Evolutionary conservation across 2,797 vertebrate species (phyloP), one percentile per base, ranked within the genome.

Genomic region (Leucoraja ocellata): DNA sequence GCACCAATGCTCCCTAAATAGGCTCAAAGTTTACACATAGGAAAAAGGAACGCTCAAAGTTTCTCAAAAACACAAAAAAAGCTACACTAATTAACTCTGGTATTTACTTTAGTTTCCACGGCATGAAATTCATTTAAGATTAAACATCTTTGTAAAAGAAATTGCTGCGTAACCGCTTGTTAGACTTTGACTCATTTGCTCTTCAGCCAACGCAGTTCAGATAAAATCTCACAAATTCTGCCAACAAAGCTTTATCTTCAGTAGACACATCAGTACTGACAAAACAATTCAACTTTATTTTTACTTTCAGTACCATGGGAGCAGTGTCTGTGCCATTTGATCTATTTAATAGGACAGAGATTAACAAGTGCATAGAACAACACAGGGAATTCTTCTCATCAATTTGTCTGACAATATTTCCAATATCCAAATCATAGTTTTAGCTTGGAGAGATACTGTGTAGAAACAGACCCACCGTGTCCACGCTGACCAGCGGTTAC

Each of bases 191-290:
- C 84, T 65, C 84, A 88, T 61, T 18, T 65, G 84, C n/a, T 88
- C 8, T 32, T 68, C 84, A 88, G 14, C 7, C 84, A 88, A 88
- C 36, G 28, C 84, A 88, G 63, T 63, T 88, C 32, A 88, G 84
- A 88, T 88, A 88, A 88, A 88, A 88, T 88, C 84, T 88, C 84
- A 8, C 84, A 68, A 32, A 88, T 65, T 36, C 84, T 88, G 61
- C 84, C 84, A 88, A 88, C 84, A 88, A 88, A 65, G 84, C 84
- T 36, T 88, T 88, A 88, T 88, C 84, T 68, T 65, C 84, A 88
- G 84, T 65, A 88, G 84, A 88, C 84, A 88, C 61, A 63, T 13
- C n/a, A 68, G 84, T 3, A 88, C 84, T 88, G 61, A 88, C n/a
- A 0, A 68, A 61, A 61, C 61, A 68, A n/a, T 88, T 68, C 84